Percentiles rank a stretch among this genome's conserved stretches.
These are phyloP conservation scores for Drosophila algonquin DNA, from an alignment of 2,888 invertebrate species.

Conservation along the genomic window DNA sequence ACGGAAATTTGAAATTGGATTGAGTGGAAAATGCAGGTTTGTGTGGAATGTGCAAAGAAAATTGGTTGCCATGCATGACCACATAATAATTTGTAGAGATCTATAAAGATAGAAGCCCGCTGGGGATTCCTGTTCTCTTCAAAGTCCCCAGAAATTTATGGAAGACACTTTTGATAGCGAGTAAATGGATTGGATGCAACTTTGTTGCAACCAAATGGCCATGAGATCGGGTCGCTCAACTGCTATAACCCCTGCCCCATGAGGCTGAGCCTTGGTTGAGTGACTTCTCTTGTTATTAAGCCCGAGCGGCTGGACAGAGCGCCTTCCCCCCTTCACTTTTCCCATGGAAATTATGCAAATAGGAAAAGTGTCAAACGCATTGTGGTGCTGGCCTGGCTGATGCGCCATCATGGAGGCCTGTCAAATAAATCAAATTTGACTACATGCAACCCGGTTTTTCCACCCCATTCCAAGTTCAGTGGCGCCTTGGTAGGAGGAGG, in stretches of 20 bases:
- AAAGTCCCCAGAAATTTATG: not conserved
- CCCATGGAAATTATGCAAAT: conserved; percentile 50
- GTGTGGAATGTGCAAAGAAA: not conserved
- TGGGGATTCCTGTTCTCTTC: not conserved
- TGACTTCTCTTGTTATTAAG: conserved; percentile 12
- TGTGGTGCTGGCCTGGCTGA: conserved; percentile 13
- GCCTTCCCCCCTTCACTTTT: not conserved
- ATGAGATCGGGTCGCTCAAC: not conserved
- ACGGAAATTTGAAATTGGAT: not conserved
- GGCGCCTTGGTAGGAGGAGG: not conserved
- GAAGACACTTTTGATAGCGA: not conserved
- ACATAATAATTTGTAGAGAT: not conserved
- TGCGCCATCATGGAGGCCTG: conserved; percentile 7
- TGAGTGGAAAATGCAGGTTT: not conserved
- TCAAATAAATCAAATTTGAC: conserved; percentile 47
- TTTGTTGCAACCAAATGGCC: not conserved
- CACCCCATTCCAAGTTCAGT: conserved; percentile 41
- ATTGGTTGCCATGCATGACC: not conserved
- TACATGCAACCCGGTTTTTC: conserved; percentile 32
- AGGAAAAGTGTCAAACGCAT: conserved; percentile 50
- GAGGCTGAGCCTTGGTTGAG: conserved; percentile 10
- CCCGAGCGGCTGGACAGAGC: not conserved
- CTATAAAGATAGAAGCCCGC: not conserved
- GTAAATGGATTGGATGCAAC: not conserved
- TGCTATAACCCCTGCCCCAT: not conserved